Base-by-base conservation (phyloP, 2,113 vertebrate genomes). In the Cyprichromis sp. region DNA sequence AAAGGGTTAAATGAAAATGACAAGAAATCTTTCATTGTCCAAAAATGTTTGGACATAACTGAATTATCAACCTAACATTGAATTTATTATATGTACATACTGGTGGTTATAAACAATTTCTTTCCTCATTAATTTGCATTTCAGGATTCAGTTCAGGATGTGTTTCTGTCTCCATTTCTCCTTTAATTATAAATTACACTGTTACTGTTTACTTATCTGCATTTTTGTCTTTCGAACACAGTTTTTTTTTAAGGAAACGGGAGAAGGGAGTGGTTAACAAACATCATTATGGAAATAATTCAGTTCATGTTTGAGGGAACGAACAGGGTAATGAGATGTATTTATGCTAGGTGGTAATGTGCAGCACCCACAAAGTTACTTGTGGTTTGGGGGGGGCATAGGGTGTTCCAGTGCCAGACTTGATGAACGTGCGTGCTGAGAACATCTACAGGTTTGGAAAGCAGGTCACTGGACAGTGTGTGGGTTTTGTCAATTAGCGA, bases 361-460 rank as follows among this genome's bases (percentile, higher is more conserved):
- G 38, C 21, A 45, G n/a, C 12, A 42, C n/a, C n/a, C 36, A 42
- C n/a, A 71, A 24, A 42, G 10, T 0, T 42, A 71, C 38, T 59
- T 2, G 13, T 59, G 24, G 55, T 59, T 54, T 9, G 50, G 47
- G 45, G 8, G 5, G 19, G 2, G 53, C 4, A 38, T 5, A 52
- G 36, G 34, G n/a, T 42, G n/a, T 17, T 5, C 31, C 66, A 42
- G 6, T 16, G 24, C 50, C 40, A 13, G 73, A 92, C 88, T 87
- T 89, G 89, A 92, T 90, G 82, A 94, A 89, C 76, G 82, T 31
- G 86, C 91, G 81, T 66, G 82, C 45, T 89, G 91, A 71, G 91
- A 93, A 94, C 87, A 91, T 95, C 93, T 79, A 92, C 93, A 95
- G 91, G 93, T 93, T 94, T 89, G 84, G 82, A 93, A 92, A 94